Conservation (phyloP, 1,140 invertebrate genomes). For the Macrocentrus cingulum region DNA sequence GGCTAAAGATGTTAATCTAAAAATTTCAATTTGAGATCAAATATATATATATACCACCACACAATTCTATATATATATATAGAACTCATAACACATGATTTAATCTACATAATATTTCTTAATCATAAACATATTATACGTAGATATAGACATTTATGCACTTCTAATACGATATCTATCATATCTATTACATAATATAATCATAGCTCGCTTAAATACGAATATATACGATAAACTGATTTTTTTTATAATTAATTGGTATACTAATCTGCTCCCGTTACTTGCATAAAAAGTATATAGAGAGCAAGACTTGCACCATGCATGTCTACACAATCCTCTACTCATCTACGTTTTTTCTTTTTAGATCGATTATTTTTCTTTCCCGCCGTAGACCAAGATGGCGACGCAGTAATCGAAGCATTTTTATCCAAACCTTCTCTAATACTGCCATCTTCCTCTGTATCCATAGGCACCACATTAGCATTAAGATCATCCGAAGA, state of each 20-base stretch:
- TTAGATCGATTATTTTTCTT: constrained; percentile 57
- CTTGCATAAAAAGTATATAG: constrained; percentile 56
- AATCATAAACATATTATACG: no score
- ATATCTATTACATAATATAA: no score
- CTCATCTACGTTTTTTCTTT: constrained; percentile 58
- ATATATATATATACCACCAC: no score
- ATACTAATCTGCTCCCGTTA: constrained; percentile 51
- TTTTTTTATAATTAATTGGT: neutral
- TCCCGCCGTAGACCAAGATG: constrained; percentile 31
- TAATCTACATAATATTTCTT: no score
- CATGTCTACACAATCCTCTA: constrained; percentile 58
- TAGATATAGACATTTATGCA: no score
- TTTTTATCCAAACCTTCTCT: constrained; percentile 32
- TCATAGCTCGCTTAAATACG: no score
- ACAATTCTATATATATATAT: no score
- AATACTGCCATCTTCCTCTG: constrained; percentile 34
- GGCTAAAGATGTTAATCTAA: no score
- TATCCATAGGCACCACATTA: constrained; percentile 38
- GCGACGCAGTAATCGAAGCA: constrained; percentile 29
- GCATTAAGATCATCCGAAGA: constrained; percentile 43
- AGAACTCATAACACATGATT: no score
- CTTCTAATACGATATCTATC: no score
- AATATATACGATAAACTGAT: neutral
- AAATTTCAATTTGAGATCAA: no score
- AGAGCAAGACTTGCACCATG: constrained; percentile 56